Conservation (phyloP, 2,113 vertebrate genomes). For the Sphyrna mokarran region DNA sequence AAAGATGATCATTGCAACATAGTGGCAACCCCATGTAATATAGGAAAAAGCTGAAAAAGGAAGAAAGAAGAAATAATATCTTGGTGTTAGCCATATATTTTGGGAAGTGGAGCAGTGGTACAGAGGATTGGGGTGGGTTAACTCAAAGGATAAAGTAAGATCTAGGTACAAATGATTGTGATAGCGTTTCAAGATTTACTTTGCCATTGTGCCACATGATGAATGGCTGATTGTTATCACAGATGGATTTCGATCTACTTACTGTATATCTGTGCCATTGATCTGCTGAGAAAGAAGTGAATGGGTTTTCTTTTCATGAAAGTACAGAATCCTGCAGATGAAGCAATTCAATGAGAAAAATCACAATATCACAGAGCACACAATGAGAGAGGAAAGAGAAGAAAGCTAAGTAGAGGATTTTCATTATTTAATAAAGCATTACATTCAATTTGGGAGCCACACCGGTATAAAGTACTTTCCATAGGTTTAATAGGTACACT, state of each 20-base stretch:
- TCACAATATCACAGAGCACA: neutral
- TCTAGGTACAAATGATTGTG: neutral
- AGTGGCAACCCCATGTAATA: no score
- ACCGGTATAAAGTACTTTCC: neutral
- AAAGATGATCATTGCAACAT: no score
- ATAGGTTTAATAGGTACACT: neutral
- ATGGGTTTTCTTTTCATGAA: neutral
- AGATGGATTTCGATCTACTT: neutral
- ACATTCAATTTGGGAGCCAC: neutral
- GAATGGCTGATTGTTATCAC: conserved; percentile 12
- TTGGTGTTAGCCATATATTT: neutral
- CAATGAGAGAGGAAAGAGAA: neutral
- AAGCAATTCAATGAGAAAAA: neutral
- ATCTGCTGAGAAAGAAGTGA: neutral
- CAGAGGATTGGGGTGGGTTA: neutral
- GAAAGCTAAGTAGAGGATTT: neutral
- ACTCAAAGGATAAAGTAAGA: neutral
- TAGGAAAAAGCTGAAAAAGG: no score
- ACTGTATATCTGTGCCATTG: neutral
- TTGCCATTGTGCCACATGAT: neutral
- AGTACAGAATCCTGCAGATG: neutral
- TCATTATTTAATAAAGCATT: neutral
- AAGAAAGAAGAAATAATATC: neutral
- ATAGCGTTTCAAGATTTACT: neutral
- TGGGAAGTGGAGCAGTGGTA: neutral